Conservation (phyloP, 2,888 invertebrate species). For the Leucozona laternaria region DNA sequence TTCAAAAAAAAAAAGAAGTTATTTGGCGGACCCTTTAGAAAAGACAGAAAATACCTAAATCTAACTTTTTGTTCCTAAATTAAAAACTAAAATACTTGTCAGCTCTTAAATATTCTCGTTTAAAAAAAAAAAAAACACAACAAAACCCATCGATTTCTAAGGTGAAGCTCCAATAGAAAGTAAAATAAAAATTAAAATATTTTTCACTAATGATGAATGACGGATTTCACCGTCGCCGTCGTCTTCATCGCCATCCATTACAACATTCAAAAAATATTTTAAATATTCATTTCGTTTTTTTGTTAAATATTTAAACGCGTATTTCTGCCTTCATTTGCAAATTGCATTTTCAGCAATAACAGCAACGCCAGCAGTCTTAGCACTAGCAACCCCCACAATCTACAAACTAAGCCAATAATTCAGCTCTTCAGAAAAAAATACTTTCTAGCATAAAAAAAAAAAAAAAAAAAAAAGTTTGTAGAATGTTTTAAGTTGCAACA, state of each 20-base stretch:
- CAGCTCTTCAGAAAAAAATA: slow-evolving; percentile 24
- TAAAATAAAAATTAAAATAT: slow-evolving; percentile 9
- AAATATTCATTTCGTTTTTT: background rate
- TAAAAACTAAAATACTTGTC: background rate
- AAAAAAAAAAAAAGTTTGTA: slow-evolving; percentile 18
- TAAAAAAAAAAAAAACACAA: background rate
- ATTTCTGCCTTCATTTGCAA: slow-evolving; percentile 14
- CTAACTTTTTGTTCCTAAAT: no score
- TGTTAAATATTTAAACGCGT: slow-evolving; percentile 1
- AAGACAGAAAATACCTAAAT: no score
- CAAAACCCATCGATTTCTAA: slow-evolving; percentile 10
- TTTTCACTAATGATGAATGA: slow-evolving; percentile 32
- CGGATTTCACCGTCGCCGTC: background rate
- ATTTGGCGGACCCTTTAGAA: no score
- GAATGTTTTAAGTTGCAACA: slow-evolving; percentile 35
- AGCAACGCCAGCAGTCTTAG: slow-evolving; percentile 10
- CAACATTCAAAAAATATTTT: background rate
- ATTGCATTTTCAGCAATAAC: slow-evolving; percentile 15
- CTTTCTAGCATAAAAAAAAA: slow-evolving; percentile 5
- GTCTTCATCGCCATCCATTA: no score
- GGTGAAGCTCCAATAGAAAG: background rate
- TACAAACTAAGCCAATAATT: slow-evolving; percentile 73
- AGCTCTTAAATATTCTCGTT: background rate
- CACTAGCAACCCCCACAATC: slow-evolving; percentile 31
- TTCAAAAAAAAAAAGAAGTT: no score